Conservation (phyloP, 2,888 invertebrate species). For the Acanthosepion lycidas region DNA sequence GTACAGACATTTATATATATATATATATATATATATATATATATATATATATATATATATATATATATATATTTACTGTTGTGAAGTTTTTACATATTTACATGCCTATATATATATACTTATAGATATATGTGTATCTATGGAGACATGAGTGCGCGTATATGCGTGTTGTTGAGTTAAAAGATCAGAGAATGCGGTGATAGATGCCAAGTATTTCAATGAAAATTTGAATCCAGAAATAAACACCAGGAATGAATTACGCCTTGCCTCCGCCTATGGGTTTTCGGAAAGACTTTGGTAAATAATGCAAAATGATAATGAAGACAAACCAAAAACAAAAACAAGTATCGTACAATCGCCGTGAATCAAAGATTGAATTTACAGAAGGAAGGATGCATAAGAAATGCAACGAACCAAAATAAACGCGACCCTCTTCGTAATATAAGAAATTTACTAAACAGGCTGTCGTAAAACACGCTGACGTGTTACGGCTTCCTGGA, state of each 20-base stretch:
- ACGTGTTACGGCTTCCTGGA: not conserved
- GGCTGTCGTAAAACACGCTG: not conserved
- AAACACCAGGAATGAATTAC: not conserved
- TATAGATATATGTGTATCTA: too few relatives aligned
- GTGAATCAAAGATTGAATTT: not conserved
- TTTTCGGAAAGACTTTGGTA: constrained; percentile 33
- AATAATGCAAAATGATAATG: not conserved
- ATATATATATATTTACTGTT: not conserved
- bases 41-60: not conserved
- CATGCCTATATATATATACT: not conserved
- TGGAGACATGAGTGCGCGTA: too few relatives aligned
- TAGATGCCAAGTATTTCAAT: constrained; percentile 1
- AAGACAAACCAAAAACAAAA: constrained; percentile 3
- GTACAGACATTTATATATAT: not conserved
- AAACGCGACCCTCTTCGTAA: not conserved
- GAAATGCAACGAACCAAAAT: not conserved
- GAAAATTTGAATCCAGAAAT: not conserved
- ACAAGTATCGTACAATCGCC: not conserved
- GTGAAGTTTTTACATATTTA: not conserved
- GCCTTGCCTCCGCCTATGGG: not conserved
- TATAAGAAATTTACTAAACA: not conserved
- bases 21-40: too few relatives aligned
- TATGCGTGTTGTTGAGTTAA: not conserved
- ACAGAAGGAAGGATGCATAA: not conserved
- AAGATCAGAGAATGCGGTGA: not conserved